Evolutionary conservation across 2,888 invertebrate species (phyloP).

Genomic region (Amblyjoppa proteus): DNA sequence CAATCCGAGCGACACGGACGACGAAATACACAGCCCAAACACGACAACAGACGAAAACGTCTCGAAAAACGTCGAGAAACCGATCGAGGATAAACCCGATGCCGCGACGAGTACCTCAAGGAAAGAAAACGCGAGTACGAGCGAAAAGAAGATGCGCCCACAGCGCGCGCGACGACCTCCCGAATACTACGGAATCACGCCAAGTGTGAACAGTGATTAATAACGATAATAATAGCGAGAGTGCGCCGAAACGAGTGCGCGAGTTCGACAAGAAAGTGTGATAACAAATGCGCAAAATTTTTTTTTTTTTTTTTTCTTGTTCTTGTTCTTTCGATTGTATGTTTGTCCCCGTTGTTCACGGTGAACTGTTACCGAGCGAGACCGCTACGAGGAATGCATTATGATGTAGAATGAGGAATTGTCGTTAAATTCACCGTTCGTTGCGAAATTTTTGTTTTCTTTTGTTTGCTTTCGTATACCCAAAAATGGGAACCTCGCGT

Average conservation of each 20-base stretch:
- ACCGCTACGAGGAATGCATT: too few species aligned
- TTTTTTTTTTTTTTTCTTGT: too few species aligned
- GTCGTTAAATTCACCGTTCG: too few species aligned
- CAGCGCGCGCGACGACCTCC: neutral
- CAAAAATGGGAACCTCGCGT: too few species aligned
- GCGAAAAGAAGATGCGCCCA: neutral
- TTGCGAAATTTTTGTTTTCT: too few species aligned
- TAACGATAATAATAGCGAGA: neutral
- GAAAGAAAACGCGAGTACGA: neutral
- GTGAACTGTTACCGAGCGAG: too few species aligned
- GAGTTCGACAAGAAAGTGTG: neutral
- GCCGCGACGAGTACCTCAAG: neutral
- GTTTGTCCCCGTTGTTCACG: too few species aligned
- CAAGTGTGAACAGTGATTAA: neutral
- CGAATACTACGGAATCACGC: neutral
- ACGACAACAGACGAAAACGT: too few species aligned
- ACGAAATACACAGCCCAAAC: neutral
- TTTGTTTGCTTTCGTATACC: too few species aligned
- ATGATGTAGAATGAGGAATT: too few species aligned
- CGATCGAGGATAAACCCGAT: neutral
- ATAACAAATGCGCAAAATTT: too few species aligned
- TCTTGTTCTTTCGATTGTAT: too few species aligned
- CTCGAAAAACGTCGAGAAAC: neutral
- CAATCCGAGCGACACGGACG: neutral
- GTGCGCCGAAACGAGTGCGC: neutral